Percentiles rank a stretch among this genome's conserved stretches.
phyloP scores from a whole-genome alignment of 2,113 vertebrate genomes.

The Leiothrix lutea region DNA sequence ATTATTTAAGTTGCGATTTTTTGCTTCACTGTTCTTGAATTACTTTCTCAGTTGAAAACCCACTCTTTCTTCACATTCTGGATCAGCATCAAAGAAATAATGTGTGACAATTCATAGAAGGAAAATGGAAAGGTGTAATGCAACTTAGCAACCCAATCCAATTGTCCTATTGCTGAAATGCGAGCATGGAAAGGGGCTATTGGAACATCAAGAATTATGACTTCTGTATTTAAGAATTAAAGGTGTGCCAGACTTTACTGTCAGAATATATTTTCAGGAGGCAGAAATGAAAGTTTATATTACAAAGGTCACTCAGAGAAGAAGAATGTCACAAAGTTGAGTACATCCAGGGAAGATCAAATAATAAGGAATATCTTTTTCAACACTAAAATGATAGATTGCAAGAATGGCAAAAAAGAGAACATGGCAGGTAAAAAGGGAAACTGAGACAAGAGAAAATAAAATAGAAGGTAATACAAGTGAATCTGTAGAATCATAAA shows the following conservation, averaged over 20 bases:
- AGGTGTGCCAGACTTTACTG: constrained; percentile 60
- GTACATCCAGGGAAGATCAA: constrained; percentile 69
- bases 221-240: constrained; percentile 60
- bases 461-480: constrained; percentile 62
- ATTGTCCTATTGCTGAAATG: not conserved
- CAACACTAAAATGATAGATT: constrained; percentile 68
- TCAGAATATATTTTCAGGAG: constrained; percentile 59
- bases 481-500: constrained; percentile 65
- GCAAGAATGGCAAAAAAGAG: constrained; percentile 41
- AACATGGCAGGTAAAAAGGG: constrained; percentile 55
- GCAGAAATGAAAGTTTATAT: constrained; percentile 68
- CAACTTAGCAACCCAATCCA: not conserved
- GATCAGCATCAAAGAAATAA: constrained; percentile 42
- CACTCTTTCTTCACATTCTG: not conserved
- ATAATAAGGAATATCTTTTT: constrained; percentile 74
- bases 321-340: constrained; percentile 77
- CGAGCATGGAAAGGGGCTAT: not conserved
- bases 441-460: constrained; percentile 63
- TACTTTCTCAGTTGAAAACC: not conserved
- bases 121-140: not conserved
- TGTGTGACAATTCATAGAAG: constrained; percentile 7
- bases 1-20: not conserved
- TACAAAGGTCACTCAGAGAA: constrained; percentile 79
- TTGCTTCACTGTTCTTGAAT: not conserved
- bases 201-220: not conserved